Evolutionary conservation across 2,888 invertebrate species (phyloP).

Genomic region (Sclerodermus sp.): DNA sequence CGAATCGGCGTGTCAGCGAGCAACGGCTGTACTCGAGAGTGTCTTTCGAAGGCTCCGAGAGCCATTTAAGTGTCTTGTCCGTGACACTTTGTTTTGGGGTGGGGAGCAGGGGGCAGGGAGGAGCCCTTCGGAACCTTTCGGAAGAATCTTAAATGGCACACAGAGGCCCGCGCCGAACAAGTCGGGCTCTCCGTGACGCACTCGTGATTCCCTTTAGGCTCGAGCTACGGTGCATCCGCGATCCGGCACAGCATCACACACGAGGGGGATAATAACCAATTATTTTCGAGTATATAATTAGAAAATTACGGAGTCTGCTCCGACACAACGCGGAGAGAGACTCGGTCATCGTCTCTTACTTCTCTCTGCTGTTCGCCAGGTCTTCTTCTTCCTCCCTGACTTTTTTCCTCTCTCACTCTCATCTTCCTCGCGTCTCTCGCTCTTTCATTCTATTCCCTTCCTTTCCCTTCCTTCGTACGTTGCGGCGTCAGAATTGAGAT

Average conservation of each 20-base stretch:
- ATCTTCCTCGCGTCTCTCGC: constrained; percentile 8
- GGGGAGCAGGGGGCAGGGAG: too few species aligned
- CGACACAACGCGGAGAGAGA: constrained; percentile 39
- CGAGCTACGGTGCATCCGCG: constrained; percentile 34
- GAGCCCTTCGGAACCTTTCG: not conserved
- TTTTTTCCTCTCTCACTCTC: constrained; percentile 16
- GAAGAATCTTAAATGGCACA: constrained; percentile 12
- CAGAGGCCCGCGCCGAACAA: constrained; percentile 1
- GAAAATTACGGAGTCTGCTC: constrained; percentile 54
- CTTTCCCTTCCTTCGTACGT: constrained; percentile 23
- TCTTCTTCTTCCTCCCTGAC: too few species aligned
- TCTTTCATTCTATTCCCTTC: constrained; percentile 14
- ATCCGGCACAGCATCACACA: constrained; percentile 37
- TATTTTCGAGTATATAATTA: constrained; percentile 57
- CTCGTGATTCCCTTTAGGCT: constrained; percentile 51
- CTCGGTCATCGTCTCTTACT: too few species aligned
- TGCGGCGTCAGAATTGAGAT: constrained; percentile 49
- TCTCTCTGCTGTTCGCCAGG: too few species aligned
- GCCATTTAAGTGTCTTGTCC: too few species aligned
- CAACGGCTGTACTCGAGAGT: too few species aligned
- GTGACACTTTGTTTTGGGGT: too few species aligned
- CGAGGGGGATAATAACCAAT: constrained; percentile 53
- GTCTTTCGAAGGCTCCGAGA: too few species aligned
- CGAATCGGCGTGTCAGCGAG: too few species aligned
- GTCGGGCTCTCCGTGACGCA: constrained; percentile 21